phyloP scores from a whole-genome alignment of 1,140 invertebrate genomes.

The Eciton burchellii region DNA sequence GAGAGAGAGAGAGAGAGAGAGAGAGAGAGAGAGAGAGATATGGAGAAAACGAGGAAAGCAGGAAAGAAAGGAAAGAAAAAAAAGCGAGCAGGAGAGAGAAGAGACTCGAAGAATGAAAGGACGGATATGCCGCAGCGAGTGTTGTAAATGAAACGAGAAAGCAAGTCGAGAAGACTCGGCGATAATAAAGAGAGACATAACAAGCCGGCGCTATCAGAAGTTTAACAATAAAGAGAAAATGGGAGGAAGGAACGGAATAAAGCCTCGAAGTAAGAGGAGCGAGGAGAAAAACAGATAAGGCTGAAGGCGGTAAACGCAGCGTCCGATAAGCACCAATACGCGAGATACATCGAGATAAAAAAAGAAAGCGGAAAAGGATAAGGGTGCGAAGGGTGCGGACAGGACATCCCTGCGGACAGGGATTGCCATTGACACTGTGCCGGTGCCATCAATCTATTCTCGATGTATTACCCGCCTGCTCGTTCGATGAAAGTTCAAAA shows the following conservation, averaged over 20 bases:
- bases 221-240: slow-evolving; percentile 32
- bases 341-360: slow-evolving; percentile 41
- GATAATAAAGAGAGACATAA: slow-evolving; percentile 28
- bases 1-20: slow-evolving; percentile 9
- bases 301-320: not conserved
- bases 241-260: not conserved
- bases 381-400: not conserved
- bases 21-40: not conserved
- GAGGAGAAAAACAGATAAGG: not conserved
- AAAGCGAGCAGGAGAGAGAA: slow-evolving; percentile 5
- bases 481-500: slow-evolving; percentile 36
- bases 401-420: slow-evolving; percentile 54
- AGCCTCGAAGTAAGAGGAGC: not conserved
- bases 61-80: slow-evolving; percentile 29
- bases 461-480: slow-evolving; percentile 59
- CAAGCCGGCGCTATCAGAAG: not conserved
- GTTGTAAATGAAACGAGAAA: not conserved
- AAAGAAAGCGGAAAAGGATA: slow-evolving; percentile 42
- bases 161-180: slow-evolving; percentile 4
- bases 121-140: not conserved
- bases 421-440: slow-evolving; percentile 18
- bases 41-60: slow-evolving; percentile 15
- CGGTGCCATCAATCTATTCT: slow-evolving; percentile 72
- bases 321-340: slow-evolving; percentile 20
- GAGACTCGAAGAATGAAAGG: slow-evolving; percentile 7